Evolutionary conservation across 2,888 invertebrate species (phyloP).

Genomic region (Diplazon laetatorius): DNA sequence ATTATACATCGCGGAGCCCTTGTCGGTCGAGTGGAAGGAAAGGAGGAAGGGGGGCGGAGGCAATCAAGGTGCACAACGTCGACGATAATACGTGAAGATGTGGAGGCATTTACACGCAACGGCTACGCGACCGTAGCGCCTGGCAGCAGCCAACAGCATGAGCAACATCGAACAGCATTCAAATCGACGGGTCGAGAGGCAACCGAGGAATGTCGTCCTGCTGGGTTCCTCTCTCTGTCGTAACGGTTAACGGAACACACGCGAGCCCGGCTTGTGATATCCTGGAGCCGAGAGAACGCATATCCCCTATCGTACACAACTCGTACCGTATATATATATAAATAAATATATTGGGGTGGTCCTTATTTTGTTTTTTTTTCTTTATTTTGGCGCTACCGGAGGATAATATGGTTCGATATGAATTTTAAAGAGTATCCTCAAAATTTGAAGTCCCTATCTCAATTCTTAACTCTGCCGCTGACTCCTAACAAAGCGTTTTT

Average conservation of each 20-base stretch:
- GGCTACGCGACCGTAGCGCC: neutral
- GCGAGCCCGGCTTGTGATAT: slow-evolving; percentile 70
- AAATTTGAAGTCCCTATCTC: too few relatives aligned
- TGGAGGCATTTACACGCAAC: slow-evolving; percentile 10
- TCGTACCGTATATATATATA: neutral
- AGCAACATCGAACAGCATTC: slow-evolving; percentile 58
- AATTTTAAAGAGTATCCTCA: too few relatives aligned
- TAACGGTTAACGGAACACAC: slow-evolving; percentile 76
- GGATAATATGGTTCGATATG: too few relatives aligned
- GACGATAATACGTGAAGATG: slow-evolving; percentile 21
- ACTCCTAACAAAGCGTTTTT: too few relatives aligned
- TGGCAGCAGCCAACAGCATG: neutral
- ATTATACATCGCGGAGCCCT: slow-evolving; percentile 30
- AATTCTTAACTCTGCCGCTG: too few relatives aligned
- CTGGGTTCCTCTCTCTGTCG: slow-evolving; percentile 72
- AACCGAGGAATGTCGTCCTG: slow-evolving; percentile 75
- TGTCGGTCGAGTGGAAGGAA: too few relatives aligned
- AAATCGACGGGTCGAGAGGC: slow-evolving; percentile 67
- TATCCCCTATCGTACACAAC: slow-evolving; percentile 18
- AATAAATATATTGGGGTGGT: too few relatives aligned
- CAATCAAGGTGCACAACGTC: slow-evolving; percentile 15
- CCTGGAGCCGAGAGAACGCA: slow-evolving; percentile 68
- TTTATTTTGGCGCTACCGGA: too few relatives aligned
- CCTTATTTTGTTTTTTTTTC: too few relatives aligned
- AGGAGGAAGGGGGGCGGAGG: slow-evolving; percentile 14